These are phyloP conservation scores for Erebia ligea DNA, from an alignment of 2,888 invertebrate genomes.

Conservation along the genomic window DNA sequence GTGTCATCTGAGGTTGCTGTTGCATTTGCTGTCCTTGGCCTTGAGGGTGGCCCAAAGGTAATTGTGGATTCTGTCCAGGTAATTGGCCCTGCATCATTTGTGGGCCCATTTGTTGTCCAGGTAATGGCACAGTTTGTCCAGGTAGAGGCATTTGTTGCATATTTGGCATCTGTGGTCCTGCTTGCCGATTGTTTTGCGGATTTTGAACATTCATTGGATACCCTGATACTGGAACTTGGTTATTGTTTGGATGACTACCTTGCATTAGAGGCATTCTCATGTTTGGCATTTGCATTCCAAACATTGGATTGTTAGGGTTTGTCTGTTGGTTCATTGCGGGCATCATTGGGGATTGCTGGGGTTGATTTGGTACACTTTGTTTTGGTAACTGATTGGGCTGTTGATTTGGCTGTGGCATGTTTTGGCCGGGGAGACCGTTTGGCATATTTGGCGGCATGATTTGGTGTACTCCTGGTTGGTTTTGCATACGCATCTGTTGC, in stretches of 20 bases:
- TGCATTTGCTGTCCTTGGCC: conserved; percentile 51
- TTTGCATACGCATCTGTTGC: conserved; percentile 73
- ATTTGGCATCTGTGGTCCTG: conserved; percentile 53
- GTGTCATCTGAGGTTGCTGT: conserved; percentile 46
- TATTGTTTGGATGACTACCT: conserved; percentile 57
- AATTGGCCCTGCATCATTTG: conserved; percentile 49
- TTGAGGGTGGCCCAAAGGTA: conserved; percentile 46
- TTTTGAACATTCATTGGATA: conserved; percentile 62
- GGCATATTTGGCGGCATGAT: conserved; percentile 61
- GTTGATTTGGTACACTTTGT: conserved; percentile 61
- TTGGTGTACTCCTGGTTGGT: conserved; percentile 60
- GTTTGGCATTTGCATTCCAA: conserved; percentile 70
- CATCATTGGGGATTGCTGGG: conserved; percentile 54
- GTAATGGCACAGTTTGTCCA: conserved; percentile 49
- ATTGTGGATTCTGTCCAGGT: conserved; percentile 55
- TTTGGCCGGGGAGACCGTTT: conserved; percentile 55
- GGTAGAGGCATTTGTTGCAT: conserved; percentile 58
- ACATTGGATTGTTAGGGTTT: conserved; percentile 63
- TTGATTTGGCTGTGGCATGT: conserved; percentile 55
- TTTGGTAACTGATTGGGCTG: conserved; percentile 56
- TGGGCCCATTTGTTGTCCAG: conserved; percentile 52
- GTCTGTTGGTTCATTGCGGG: conserved; percentile 60
- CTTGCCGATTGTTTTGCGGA: conserved; percentile 56
- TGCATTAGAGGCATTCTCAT: conserved; percentile 73
- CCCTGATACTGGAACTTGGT: conserved; percentile 60